These are phyloP conservation scores for Nudaria mundana DNA, from an alignment of 2,888 invertebrate species.

Conservation along the genomic window DNA sequence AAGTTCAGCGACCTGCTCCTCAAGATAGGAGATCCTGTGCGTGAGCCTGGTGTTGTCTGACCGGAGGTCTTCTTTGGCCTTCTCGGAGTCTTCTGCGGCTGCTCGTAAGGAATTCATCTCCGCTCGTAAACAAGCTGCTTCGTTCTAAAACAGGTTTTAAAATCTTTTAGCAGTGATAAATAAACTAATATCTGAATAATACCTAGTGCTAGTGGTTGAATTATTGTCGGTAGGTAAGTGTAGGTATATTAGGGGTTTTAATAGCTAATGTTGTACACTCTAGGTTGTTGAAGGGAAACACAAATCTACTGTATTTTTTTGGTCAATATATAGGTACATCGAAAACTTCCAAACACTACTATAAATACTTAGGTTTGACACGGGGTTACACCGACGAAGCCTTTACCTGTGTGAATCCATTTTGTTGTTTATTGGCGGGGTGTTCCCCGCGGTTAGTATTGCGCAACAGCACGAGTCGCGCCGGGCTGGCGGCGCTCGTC, in stretches of 20 bases:
- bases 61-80: conserved; percentile 83
- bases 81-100: conserved; percentile 83
- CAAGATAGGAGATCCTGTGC: conserved; percentile 93
- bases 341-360: no score
- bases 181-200: no score
- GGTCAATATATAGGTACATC: no score
- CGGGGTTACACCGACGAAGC: no score
- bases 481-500: conserved; percentile 82
- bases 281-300: no score
- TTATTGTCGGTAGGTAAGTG: no score
- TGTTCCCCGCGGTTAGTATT: conserved; percentile 16
- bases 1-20: conserved; percentile 89
- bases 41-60: conserved; percentile 92
- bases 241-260: no score
- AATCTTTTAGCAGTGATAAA: not conserved
- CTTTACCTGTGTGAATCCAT: conserved; percentile 58
- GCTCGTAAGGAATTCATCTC: conserved; percentile 82
- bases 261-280: no score
- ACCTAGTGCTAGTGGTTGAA: no score
- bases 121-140: conserved; percentile 77
- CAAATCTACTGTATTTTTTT: no score
- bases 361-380: no score
- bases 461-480: conserved; percentile 84
- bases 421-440: conserved; percentile 44
- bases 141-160: conserved; percentile 50